Base-by-base conservation (phyloP, 2,888 invertebrate species). In the Oasisia sp. region DNA sequence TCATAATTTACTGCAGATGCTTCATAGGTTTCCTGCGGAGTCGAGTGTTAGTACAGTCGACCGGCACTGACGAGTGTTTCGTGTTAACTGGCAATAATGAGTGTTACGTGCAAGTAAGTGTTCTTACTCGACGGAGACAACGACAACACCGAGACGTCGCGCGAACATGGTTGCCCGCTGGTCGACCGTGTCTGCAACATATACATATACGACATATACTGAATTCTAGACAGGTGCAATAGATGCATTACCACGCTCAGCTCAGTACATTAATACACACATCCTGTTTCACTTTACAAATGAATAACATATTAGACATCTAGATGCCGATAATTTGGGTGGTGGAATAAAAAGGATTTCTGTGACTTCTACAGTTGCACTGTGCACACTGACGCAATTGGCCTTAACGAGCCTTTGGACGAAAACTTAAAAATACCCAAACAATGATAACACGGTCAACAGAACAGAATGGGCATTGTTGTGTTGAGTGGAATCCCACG, bases 61-160 rank as follows among this genome's bases (percentile, higher is more conserved):
- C 27, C 5, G n/a, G 7, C 74, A 74, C 74, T 19, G 27, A 27
- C 27, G 27, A 74, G 7, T 74, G 27, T 50, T 50, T 12, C 12
- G 5, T 74, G 27, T 74, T 27, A 38, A 38, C 38, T 38, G 38
- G 38, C 38, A 38, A 38, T 38, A 38, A 38, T 38, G 38, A 38
- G 38, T 38, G 38, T 38, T 38, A 38, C 38, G 38, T 38, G 38
- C 38, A 38, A 38, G 38, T 38, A 38, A 38, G 38, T 38, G 38
- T 38, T 4, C 95, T 94, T 92, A 95, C 95, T 93, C 94, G 8
- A 95, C 94, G 12, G 95, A 94, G 8, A 95, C 94, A 0, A 95
- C 94, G 19, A 94, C 92, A 19, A 93, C 92, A 14, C 93, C 91
- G 11, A 93, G 89, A n/a, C 91, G 44, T 89, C 91, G 91, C 3